Base-by-base conservation (phyloP, 2,113 vertebrate genomes). In the Brachypteracias leptosomus region DNA sequence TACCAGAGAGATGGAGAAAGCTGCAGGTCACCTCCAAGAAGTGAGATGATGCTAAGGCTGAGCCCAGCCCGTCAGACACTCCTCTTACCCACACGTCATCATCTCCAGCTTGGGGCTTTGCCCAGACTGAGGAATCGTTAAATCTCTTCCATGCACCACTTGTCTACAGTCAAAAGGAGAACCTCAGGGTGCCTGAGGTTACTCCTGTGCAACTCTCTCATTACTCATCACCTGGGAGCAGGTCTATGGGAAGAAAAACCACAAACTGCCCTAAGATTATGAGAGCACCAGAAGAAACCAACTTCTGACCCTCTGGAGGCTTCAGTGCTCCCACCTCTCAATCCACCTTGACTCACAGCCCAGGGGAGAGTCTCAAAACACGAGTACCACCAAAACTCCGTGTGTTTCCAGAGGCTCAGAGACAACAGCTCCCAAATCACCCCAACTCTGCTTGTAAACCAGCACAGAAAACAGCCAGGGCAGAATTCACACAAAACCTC, bases 101-200 rank as follows among this genome's bases (percentile, higher is more conserved):
- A 94, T 90, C 83, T 93, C 97, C 94, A 68, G 72, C 97, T 97
- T 96, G 94, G 83, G 49, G 26, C 90, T 87, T 95, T 96, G 91
- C 96, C 94, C 97, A 93, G 95, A 77, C 91, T 94, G n/a, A 67
- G 92, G 97, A 87, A 89, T 95, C 76, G 47, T 88, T 94, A 97
- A 95, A 73, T 97, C 96, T 89, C 86, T 90, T 95, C 85, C 52
- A 78, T 73, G 47, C 62, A 47, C 65, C 91, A 79, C 90, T 87
- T 95, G 38, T 85, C 90, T 92, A 80, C 82, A 79, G 55, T 71
- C 38, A 89, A 92, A 76, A 85, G 52, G 85, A 52, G 70, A 93
- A 51, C 89, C 89, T 90, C 25, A n/a, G 52, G 80, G 93, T 88
- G 85, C 74, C 81, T 93, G 90, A 93, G 87, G 9, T 93, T 85